These are phyloP conservation scores for Perca schrenkii DNA, from an alignment of 2,113 vertebrate genomes.

Conservation along the genomic window DNA sequence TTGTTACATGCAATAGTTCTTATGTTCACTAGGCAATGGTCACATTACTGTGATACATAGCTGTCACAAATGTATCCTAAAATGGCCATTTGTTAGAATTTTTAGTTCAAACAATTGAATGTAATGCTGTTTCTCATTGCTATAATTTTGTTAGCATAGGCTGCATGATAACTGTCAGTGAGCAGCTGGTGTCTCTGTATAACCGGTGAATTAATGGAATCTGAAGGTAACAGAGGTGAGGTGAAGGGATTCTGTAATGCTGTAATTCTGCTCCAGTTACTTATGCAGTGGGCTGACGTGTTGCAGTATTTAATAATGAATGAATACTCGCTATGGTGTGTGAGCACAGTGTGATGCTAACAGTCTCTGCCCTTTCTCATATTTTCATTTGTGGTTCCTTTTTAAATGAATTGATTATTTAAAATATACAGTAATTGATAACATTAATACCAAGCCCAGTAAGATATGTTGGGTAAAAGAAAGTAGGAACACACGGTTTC, in stretches of 20 bases:
- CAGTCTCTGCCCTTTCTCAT: background rate
- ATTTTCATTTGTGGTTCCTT: background rate
- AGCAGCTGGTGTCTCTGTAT: background rate
- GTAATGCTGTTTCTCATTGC: background rate
- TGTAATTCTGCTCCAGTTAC: slow-evolving; percentile 12
- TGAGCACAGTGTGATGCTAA: slow-evolving; percentile 2
- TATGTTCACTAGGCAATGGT: background rate
- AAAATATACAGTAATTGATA: background rate
- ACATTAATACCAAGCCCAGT: background rate
- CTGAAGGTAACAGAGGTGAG: background rate
- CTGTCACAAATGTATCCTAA: background rate
- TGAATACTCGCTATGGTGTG: background rate
- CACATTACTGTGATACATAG: background rate
- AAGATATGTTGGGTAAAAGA: background rate
- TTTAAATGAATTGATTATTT: background rate
- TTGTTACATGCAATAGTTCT: background rate
- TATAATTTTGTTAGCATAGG: background rate
- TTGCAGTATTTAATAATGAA: slow-evolving; percentile 23
- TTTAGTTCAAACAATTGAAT: background rate
- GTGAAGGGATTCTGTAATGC: slow-evolving; percentile 4
- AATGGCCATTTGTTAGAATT: background rate
- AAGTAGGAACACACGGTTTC: slow-evolving; percentile 12
- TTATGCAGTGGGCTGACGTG: background rate
- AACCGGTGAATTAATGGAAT: background rate
- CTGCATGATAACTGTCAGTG: background rate